A percentile compares a stretch with the other conserved stretches of the same genome.
phyloP scores from a whole-genome alignment of 2,797 vertebrate species.

The Brachyalestes nurse region DNA sequence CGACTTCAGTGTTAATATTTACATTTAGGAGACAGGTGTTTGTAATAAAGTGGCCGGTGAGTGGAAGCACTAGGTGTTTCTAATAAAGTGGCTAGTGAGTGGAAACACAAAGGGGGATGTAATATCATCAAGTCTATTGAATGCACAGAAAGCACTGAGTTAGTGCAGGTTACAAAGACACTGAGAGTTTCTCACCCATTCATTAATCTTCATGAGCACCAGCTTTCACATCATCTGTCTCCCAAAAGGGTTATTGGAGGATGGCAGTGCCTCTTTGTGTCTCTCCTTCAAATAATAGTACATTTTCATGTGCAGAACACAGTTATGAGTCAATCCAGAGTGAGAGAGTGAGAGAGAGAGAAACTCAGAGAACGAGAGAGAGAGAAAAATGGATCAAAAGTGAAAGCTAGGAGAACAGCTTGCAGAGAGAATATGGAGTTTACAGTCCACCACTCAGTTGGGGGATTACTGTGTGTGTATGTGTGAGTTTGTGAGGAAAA shows the following conservation, averaged over 20 bases:
- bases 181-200: background rate
- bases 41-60: no score
- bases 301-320: background rate
- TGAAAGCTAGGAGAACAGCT: background rate
- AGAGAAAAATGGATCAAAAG: background rate
- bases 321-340: background rate
- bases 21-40: no score
- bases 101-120: background rate
- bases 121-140: background rate
- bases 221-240: background rate
- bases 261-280: background rate
- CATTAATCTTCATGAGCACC: background rate
- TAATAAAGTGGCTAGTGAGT: background rate
- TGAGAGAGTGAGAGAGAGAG: background rate
- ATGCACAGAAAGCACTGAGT: background rate
- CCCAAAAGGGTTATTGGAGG: background rate
- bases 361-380: background rate
- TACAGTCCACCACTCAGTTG: slow-evolving; percentile 3
- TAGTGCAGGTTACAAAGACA: background rate
- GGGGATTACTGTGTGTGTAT: background rate
- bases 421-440: background rate
- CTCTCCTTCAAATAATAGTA: background rate
- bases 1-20: no score
- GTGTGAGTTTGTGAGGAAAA: background rate
- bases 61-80: background rate